Percentiles rank a stretch among this genome's conserved stretches.
These are phyloP conservation scores for Ammodytes marinus DNA, from an alignment of 2,113 vertebrate species.

Conservation along the genomic window DNA sequence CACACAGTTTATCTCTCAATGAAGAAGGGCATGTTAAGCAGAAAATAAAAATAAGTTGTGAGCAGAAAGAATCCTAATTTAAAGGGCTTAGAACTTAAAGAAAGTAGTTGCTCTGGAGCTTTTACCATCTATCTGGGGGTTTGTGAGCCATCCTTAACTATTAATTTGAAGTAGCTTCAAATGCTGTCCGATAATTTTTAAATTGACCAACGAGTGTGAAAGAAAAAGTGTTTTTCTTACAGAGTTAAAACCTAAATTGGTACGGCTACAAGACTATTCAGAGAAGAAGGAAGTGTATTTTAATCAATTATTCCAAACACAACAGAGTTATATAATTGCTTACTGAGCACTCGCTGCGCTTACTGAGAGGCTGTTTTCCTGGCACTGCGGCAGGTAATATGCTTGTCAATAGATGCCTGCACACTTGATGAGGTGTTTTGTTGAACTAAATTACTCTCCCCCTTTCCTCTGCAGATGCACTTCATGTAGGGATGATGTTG, in stretches of 20 bases:
- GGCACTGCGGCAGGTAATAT: constrained; percentile 54
- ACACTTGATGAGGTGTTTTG: constrained; percentile 71
- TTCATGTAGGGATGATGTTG: constrained; percentile 91
- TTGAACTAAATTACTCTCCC: constrained; percentile 70
- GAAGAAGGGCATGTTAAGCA: no score
- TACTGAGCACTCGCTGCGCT: background rate
- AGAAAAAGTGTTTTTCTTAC: constrained; percentile 5
- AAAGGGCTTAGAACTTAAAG: background rate
- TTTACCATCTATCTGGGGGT: background rate
- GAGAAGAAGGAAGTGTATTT: constrained; percentile 52
- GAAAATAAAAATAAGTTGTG: no score
- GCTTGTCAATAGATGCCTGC: constrained; percentile 65
- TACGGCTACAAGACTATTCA: background rate
- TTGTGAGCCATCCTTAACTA: background rate
- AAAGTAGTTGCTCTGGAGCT: background rate
- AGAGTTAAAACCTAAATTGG: constrained; percentile 3
- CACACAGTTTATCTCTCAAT: no score
- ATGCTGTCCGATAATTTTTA: constrained; percentile 22
- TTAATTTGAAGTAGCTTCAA: background rate
- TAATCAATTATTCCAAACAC: constrained; percentile 59
- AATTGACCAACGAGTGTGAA: constrained; percentile 16
- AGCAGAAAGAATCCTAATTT: no score
- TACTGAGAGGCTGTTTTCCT: constrained; percentile 48
- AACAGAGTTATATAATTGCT: constrained; percentile 43
- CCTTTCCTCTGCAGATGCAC: constrained; percentile 89